Base-by-base conservation (phyloP, 1,140 invertebrate species). In the Phthorimaea operculella region DNA sequence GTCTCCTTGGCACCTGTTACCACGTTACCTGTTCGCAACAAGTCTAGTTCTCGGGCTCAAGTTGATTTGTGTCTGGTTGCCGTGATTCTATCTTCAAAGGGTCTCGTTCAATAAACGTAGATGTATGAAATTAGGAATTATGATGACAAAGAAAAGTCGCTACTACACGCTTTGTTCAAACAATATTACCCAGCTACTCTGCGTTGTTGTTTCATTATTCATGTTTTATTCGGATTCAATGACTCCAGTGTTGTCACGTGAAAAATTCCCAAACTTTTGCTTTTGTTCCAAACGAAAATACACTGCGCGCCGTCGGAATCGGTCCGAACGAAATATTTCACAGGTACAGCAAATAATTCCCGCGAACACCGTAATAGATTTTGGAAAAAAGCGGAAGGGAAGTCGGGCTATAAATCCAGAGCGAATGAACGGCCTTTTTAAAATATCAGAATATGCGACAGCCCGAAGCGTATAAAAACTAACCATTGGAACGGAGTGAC, bases 401-500 rank as follows among this genome's bases (percentile, higher is more conserved):
- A 64, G 63, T 65, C 60, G 60, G 21, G 52, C 62, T 39, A 64
- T 66, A 72, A 72, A 70, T 70, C 56, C 60, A 50, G 52, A 14
- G 49, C 21, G 62, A 63, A 49, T 56, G 53, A 61, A 64, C 50
- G 54, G 44, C 54, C 55, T 62, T 69, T 67, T 65, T 51, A 69
- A 67, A 67, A 66, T 60, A 65, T 60, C 59, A 52, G 62, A 63
- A 62, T 63, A 67, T 60, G 54, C 60, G 58, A 65, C 53, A 63
- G 36, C 17, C 33, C 48, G 50, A 42, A 49, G 54, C 61, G 57
- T 55, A 65, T 68, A 74, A 68, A 72, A 76, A 74, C 65, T 63
- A 70, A 66, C 65, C 64, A 69, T 65, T 68, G 60, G 54, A 64
- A 66, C 64, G 18, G 49, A 54, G 68, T 74, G 71, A 72, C 57